phyloP scores from a whole-genome alignment of 2,888 invertebrate species.

The Tetheella fluctuosa region DNA sequence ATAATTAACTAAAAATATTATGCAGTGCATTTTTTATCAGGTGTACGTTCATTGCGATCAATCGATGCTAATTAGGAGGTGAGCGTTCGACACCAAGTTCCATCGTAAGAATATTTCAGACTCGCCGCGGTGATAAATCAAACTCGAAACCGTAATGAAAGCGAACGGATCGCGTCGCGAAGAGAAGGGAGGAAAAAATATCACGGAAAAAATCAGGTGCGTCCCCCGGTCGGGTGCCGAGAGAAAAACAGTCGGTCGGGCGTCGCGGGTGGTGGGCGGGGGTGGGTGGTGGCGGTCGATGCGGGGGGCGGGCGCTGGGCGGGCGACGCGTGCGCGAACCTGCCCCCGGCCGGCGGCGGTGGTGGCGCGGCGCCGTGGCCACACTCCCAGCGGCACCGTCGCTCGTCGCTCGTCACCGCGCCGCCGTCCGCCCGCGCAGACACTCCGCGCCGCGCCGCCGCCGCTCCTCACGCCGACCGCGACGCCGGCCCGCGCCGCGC shows the following conservation, averaged over 20 bases:
- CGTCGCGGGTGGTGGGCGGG: constrained; percentile 61
- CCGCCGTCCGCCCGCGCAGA: constrained; percentile 64
- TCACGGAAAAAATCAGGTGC: constrained; percentile 85
- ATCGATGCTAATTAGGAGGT: constrained; percentile 81
- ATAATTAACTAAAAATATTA: background rate
- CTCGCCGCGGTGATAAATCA: constrained; percentile 82
- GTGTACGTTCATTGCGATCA: constrained; percentile 59
- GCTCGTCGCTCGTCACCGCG: constrained; percentile 54
- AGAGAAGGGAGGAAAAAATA: constrained; percentile 83
- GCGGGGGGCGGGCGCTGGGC: constrained; percentile 72
- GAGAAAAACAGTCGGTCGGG: constrained; percentile 80
- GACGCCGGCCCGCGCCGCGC: constrained; percentile 78
- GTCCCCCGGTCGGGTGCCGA: constrained; percentile 80
- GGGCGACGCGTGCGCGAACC: constrained; percentile 66
- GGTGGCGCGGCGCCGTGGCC: constrained; percentile 52
- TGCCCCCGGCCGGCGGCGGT: constrained; percentile 50
- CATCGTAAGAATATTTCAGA: constrained; percentile 81
- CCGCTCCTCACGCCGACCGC: constrained; percentile 64
- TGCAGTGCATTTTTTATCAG: constrained; percentile 28
- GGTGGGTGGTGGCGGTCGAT: constrained; percentile 75
- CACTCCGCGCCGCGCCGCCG: constrained; percentile 73
- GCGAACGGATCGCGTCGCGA: constrained; percentile 84
- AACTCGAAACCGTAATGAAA: constrained; percentile 85
- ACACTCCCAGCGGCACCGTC: constrained; percentile 57
- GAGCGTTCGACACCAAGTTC: constrained; percentile 78